Conservation (phyloP, 2,113 vertebrate genomes). For the Nothoprocta pentlandii region DNA sequence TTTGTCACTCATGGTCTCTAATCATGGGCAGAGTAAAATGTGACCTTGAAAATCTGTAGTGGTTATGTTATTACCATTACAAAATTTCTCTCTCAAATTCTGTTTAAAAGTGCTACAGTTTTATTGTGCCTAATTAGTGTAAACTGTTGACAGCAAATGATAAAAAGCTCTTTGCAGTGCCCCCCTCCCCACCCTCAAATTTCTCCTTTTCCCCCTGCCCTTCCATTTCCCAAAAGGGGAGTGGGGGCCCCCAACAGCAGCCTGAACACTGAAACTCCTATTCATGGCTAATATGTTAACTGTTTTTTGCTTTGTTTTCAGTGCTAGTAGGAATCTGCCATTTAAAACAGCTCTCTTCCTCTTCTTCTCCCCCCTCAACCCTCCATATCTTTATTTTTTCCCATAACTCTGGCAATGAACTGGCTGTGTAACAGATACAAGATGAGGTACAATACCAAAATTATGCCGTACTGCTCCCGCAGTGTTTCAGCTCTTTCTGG, state of each 20-base stretch:
- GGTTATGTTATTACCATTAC: not conserved
- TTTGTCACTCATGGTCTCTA: not conserved
- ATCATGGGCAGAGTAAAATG: not conserved
- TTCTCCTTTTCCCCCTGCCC: too few relatives aligned
- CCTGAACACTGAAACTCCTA: not conserved
- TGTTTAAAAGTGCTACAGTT: not conserved
- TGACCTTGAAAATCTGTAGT: not conserved
- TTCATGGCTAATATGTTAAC: not conserved
- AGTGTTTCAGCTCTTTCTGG: not conserved
- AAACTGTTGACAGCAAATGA: not conserved
- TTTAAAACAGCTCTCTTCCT: not conserved
- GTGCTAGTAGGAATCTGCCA: not conserved
- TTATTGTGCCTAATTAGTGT: not conserved
- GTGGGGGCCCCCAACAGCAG: too few relatives aligned
- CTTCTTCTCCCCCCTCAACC: fast-evolving
- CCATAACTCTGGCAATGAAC: not conserved
- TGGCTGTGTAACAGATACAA: not conserved
- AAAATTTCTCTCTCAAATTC: not conserved
- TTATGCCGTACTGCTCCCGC: not conserved
- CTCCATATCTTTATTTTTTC: not conserved
- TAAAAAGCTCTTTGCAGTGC: not conserved
- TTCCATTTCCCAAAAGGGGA: not conserved
- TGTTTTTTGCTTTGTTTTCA: not conserved
- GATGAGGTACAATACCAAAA: not conserved
- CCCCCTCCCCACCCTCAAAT: not conserved